phyloP scores from a whole-genome alignment of 2,797 vertebrate genomes.

The Aldrovandia affinis region DNA sequence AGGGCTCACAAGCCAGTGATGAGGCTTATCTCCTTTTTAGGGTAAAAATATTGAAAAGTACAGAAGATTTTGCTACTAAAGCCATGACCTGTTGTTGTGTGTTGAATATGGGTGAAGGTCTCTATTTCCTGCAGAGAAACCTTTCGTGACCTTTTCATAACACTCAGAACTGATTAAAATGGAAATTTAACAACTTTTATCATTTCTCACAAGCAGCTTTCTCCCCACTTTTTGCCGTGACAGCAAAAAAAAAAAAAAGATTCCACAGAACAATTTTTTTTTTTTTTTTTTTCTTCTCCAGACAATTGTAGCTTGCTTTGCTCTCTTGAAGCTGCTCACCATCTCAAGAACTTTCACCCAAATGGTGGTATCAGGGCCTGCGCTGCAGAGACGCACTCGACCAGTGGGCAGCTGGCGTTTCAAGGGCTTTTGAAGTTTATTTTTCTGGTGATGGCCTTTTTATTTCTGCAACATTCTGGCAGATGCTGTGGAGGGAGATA shows the following conservation, averaged over 20 bases:
- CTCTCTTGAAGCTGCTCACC: too few relatives aligned
- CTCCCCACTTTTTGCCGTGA: background rate
- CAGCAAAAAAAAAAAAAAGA: background rate
- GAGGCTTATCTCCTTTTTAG: too few relatives aligned
- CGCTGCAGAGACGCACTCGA: background rate
- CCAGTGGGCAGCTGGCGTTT: constrained; percentile 24
- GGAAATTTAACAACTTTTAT: background rate
- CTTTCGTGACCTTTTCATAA: too few relatives aligned
- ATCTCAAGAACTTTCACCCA: background rate
- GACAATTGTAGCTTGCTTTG: background rate
- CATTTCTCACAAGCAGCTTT: background rate
- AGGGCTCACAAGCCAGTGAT: too few relatives aligned
- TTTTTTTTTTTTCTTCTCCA: too few relatives aligned
- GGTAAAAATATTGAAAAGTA: too few relatives aligned
- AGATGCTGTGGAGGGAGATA: background rate
- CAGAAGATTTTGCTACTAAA: too few relatives aligned
- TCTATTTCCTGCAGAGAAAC: too few relatives aligned
- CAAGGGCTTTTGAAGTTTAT: constrained; percentile 34
- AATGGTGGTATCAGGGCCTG: background rate
- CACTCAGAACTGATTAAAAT: background rate
- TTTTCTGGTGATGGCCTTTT: constrained; percentile 20
- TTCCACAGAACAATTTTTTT: background rate
- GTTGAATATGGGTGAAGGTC: too few relatives aligned
- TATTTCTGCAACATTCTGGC: constrained; percentile 21
- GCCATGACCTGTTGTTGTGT: too few relatives aligned